These are phyloP conservation scores for Labrus mixtus DNA, from an alignment of 2,113 vertebrate species.

Conservation along the genomic window DNA sequence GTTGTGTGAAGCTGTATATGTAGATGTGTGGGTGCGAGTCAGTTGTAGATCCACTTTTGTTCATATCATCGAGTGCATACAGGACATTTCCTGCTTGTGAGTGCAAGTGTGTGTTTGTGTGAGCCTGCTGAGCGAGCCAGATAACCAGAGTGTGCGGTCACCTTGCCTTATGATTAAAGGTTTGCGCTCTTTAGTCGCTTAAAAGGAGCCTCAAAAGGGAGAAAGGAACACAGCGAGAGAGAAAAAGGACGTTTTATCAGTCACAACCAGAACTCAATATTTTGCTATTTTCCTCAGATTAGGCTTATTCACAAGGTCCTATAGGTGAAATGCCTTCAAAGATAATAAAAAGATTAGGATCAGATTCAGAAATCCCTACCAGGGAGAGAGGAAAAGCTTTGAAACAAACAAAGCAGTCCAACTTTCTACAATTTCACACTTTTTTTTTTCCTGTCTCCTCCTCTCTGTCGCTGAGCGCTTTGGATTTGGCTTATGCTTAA, in stretches of 20 bases:
- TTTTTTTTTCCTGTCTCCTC: constrained; percentile 10
- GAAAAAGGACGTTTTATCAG: constrained; percentile 73
- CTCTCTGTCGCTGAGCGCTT: constrained; percentile 9
- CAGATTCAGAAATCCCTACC: constrained; percentile 67
- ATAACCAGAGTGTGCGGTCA: constrained; percentile 77
- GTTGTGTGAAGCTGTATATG: constrained; percentile 8
- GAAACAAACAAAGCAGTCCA: constrained; percentile 71
- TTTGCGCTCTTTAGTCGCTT: constrained; percentile 70
- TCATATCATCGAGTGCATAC: constrained; percentile 1
- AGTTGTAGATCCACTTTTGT: constrained; percentile 2
- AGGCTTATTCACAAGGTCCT: constrained; percentile 75
- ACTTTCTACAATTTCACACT: constrained; percentile 61
- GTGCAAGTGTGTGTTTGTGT: constrained; percentile 34
- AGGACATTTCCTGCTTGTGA: background rate
- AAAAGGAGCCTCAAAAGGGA: constrained; percentile 49
- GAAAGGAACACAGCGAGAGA: constrained; percentile 47
- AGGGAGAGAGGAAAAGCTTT: constrained; percentile 59
- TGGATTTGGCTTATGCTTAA: constrained; percentile 60
- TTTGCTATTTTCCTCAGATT: constrained; percentile 69
- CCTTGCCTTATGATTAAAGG: constrained; percentile 79
- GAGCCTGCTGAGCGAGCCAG: constrained; percentile 58
- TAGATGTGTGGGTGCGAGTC: constrained; percentile 13
- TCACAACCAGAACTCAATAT: constrained; percentile 72
- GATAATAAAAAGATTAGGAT: constrained; percentile 78
- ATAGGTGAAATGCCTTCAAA: constrained; percentile 78